Evolutionary conservation across 2,888 invertebrate genomes (phyloP).

Genomic region (Ametastegia equiseti): DNA sequence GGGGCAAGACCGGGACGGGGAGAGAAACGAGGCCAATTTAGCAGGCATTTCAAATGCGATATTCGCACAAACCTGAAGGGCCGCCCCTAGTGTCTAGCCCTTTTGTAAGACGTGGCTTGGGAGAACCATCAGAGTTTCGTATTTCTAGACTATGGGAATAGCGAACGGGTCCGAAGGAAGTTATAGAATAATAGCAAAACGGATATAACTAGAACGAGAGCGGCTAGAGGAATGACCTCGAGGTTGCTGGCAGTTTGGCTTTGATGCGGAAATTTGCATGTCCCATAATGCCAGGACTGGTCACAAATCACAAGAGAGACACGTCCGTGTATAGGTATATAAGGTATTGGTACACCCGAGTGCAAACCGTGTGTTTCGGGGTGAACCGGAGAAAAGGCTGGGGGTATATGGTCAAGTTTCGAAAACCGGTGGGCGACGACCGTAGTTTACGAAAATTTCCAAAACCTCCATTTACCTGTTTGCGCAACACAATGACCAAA

Average conservation of each 20-base stretch:
- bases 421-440: constrained; percentile 14
- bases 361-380: background rate
- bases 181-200: background rate
- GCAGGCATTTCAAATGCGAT: constrained; percentile 54
- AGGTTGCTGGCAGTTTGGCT: constrained; percentile 44
- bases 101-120: background rate
- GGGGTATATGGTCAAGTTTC: background rate
- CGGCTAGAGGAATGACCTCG: constrained; percentile 37
- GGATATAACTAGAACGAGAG: constrained; percentile 16
- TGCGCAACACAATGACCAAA: constrained; percentile 45
- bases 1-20: constrained; percentile 41
- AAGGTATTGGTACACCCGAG: constrained; percentile 15
- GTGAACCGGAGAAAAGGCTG: constrained; percentile 2
- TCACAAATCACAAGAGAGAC: constrained; percentile 41
- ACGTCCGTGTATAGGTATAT: too few species aligned
- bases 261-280: constrained; percentile 45
- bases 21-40: constrained; percentile 68
- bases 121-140: background rate
- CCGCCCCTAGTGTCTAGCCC: constrained; percentile 13
- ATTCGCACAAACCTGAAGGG: constrained; percentile 59
- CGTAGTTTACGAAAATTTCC: background rate
- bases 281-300: background rate
- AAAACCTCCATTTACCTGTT: constrained; percentile 37
- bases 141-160: constrained; percentile 15
- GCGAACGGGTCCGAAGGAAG: background rate